Base-by-base conservation (phyloP, 2,113 vertebrate genomes). In the Panthera uncia region DNA sequence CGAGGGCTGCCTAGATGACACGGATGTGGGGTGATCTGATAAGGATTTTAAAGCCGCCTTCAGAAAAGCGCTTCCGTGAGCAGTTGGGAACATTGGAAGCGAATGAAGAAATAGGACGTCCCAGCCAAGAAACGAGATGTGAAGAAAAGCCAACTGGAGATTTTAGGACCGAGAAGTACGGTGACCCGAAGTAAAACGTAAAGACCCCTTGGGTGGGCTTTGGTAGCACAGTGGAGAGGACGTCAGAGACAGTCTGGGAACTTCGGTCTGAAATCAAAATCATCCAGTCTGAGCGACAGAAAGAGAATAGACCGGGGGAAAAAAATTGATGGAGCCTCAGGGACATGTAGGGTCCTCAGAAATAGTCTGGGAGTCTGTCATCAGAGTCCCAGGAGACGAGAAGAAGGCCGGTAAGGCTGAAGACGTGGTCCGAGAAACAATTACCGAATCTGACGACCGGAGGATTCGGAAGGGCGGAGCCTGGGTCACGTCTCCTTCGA, bases 1-100 rank as follows among this genome's bases (percentile, higher is more conserved):
- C 45, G 6, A 0, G 48, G 41, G 33, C 52, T 4, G 57, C 33
- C 15, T 6, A 3, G 1, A 1, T 36, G 21, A 16, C 50, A 8
- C 57, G 2, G 74, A 15, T 16, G 52, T 27, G 52, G 12, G 68
- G 31, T n/a, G 27, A 1, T 0, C 55, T 18, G 68, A 23, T 2
- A 0, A 13, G 61, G 8, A 4, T 41, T 84, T 38, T 12, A 18
- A 38, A 5, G 76, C 29, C 14, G 69, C n/a, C 0, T 50, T 63
- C 5, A 1, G 9, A 31, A 13, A 21, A 4, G 31, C 13, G 29
- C 74, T 63, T 38, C 79, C 10, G 0, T 0, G 15, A 84, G 57
- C 33, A 36, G 8, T 25, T 48, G 0, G 1, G 2, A 31, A 23
- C 57, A 16, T 1, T 41, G 1, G n/a, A 38, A 10, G 33, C 57